phyloP scores from a whole-genome alignment of 2,888 invertebrate species.

The Lepidonotus clava region DNA sequence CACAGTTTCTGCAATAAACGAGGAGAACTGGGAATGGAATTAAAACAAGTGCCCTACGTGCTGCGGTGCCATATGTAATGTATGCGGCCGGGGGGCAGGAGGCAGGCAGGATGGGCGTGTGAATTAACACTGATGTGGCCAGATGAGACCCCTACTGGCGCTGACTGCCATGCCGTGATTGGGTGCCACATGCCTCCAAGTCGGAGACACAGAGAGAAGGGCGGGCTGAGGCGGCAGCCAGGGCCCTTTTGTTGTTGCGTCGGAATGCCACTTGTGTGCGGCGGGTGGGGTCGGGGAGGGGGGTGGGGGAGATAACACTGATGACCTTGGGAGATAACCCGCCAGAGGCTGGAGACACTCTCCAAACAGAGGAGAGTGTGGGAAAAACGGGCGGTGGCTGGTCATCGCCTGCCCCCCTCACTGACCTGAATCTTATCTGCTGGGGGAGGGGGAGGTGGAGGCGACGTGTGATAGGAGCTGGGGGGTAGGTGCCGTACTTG shows the following conservation, averaged over 20 bases:
- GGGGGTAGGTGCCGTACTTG: background rate
- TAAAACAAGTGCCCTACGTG: too few species aligned
- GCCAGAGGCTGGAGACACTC: constrained; percentile 16
- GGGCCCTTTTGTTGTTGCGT: constrained; percentile 17
- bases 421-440: background rate
- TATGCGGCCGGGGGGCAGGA: background rate
- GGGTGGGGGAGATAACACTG: constrained; percentile 29
- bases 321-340: constrained; percentile 38
- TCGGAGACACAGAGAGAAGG: background rate
- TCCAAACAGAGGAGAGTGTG: constrained; percentile 28
- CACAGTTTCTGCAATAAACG: too few species aligned
- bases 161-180: background rate
- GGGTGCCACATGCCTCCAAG: background rate
- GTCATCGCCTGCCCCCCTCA: background rate
- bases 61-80: background rate
- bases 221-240: background rate
- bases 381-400: constrained; percentile 7
- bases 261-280: constrained; percentile 43
- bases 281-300: background rate
- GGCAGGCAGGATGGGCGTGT: background rate
- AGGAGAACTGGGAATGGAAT: too few species aligned
- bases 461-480: background rate
- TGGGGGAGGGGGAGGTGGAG: background rate
- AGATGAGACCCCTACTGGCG: background rate
- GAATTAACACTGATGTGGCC: background rate